phyloP scores from a whole-genome alignment of 2,888 invertebrate species.

The Invenusta paracnida region DNA sequence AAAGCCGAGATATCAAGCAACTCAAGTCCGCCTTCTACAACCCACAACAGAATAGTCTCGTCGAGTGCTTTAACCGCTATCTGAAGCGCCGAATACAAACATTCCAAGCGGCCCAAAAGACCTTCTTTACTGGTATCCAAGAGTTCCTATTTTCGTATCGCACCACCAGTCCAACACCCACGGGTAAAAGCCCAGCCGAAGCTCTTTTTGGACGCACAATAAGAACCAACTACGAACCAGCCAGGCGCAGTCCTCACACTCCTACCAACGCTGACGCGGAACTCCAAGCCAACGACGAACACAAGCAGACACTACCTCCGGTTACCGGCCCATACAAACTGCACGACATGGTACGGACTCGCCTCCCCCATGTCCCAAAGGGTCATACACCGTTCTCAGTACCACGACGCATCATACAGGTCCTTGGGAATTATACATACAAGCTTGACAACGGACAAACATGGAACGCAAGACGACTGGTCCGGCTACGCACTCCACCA shows the following conservation, averaged over 20 bases:
- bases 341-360: not conserved
- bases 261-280: not conserved
- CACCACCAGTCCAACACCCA: no score
- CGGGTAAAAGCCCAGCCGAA: slow-evolving; percentile 14
- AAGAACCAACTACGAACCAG: not conserved
- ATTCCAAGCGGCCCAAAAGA: not conserved
- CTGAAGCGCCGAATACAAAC: slow-evolving; percentile 17
- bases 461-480: slow-evolving; percentile 24
- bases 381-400: not conserved
- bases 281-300: not conserved
- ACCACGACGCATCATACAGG: not conserved
- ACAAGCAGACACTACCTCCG: not conserved
- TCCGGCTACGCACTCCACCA: not conserved
- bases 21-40: slow-evolving; percentile 9
- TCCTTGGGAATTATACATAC: slow-evolving; percentile 32
- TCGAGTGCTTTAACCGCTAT: slow-evolving; percentile 40
- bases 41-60: slow-evolving; percentile 41
- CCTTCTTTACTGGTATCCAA: not conserved
- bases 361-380: not conserved
- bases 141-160: no score
- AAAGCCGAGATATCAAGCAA: slow-evolving; percentile 34
- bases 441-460: not conserved
- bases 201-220: not conserved
- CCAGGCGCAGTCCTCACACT: not conserved
- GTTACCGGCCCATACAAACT: not conserved